Conservation (phyloP, 2,888 invertebrate genomes). For the Drosophila kambysellisi region DNA sequence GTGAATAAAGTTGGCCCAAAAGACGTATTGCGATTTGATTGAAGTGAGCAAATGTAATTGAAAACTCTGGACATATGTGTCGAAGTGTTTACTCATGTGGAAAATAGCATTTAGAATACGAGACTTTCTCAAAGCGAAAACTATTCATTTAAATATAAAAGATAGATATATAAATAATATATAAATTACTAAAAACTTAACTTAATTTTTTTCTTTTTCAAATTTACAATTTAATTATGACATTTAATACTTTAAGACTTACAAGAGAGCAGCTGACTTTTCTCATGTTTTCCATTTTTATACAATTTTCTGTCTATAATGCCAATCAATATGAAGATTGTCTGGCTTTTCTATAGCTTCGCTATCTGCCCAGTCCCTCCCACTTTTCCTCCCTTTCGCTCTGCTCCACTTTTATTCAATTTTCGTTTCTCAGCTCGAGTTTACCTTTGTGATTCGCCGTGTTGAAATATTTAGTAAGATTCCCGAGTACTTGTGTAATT, state of each 20-base stretch:
- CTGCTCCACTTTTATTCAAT: conserved; percentile 2
- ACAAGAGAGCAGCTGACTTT: neutral
- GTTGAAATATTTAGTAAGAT: conserved; percentile 78
- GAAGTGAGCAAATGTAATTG: conserved; percentile 80
- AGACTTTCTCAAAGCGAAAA: neutral
- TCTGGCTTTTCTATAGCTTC: conserved; percentile 53
- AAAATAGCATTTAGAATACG: conserved; percentile 14
- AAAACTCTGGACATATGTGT: conserved; percentile 64
- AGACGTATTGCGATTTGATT: conserved; percentile 67
- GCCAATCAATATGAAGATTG: conserved; percentile 33
- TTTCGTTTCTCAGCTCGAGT: conserved; percentile 23
- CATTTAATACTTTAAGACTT: neutral
- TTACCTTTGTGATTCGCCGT: conserved; percentile 36
- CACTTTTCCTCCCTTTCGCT: too few species aligned
- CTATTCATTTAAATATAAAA: neutral
- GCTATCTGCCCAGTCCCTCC: conserved; percentile 11
- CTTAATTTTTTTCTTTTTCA: neutral
- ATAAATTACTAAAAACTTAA: neutral
- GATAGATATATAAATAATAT: neutral
- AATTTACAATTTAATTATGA: neutral
- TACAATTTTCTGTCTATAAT: conserved; percentile 4
- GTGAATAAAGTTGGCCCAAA: conserved; percentile 37
- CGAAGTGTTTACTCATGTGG: conserved; percentile 18
- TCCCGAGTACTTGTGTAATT: conserved; percentile 60
- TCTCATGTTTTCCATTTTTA: neutral